phyloP scores from a whole-genome alignment of 2,113 vertebrate species.

The Tautogolabrus adspersus region DNA sequence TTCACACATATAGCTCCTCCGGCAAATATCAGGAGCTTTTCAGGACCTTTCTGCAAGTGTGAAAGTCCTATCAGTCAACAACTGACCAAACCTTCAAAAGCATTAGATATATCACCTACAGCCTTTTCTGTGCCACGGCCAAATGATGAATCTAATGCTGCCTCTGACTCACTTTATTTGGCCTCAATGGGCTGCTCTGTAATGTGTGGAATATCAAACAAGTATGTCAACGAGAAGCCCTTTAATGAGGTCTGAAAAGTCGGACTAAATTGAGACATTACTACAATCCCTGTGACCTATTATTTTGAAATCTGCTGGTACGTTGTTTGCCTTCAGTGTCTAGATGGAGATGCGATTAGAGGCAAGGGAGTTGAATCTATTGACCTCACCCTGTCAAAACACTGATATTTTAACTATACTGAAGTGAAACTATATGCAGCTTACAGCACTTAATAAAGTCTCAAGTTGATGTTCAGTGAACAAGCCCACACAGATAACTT shows the following conservation, averaged over 20 bases:
- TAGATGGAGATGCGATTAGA: conserved; percentile 15
- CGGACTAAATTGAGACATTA: conserved; percentile 17
- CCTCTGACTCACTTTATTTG: background rate
- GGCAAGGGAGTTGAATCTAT: conserved; percentile 24
- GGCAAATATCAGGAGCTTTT: no score
- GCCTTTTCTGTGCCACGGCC: conserved; percentile 48
- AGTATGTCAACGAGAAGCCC: conserved; percentile 47
- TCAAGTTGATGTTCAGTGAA: background rate
- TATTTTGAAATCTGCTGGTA: conserved; percentile 21
- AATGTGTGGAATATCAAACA: conserved; percentile 46
- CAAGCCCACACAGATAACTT: background rate
- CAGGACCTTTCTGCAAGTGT: no score
- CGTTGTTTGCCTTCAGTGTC: conserved; percentile 25
- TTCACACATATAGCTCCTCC: no score
- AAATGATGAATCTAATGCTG: conserved; percentile 46
- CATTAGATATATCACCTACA: conserved; percentile 7
- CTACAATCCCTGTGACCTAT: conserved; percentile 16
- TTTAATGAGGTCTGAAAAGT: conserved; percentile 55
- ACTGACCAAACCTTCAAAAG: background rate
- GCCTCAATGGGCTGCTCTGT: conserved; percentile 20
- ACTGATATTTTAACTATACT: conserved; percentile 25
- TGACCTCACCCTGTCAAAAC: conserved; percentile 39
- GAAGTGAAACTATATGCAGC: background rate
- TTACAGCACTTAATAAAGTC: conserved; percentile 7
- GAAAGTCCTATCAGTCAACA: background rate